Conservation (phyloP, 2,797 vertebrate species). For the Chloroceryle inda region DNA sequence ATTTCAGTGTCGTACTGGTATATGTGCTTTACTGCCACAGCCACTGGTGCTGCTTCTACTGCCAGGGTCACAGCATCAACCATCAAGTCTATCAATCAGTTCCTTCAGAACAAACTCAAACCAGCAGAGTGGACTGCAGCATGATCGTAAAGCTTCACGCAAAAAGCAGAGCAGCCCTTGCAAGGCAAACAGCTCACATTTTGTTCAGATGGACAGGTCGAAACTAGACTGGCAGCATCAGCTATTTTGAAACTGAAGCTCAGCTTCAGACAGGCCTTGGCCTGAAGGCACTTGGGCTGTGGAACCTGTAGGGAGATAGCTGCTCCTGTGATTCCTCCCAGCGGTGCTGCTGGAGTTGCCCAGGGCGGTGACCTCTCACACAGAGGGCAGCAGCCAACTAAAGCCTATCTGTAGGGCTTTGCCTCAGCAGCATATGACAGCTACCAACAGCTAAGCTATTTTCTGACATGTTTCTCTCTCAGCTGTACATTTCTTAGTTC, state of each 20-base stretch:
- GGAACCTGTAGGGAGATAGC: neutral
- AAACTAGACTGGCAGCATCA: neutral
- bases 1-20: neutral
- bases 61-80: neutral
- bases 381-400: neutral
- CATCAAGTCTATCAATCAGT: neutral
- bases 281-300: neutral
- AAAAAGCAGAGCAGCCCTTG: neutral
- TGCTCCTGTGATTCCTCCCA: neutral
- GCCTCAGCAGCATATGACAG: neutral
- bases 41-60: neutral
- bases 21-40: neutral
- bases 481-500: neutral
- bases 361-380: neutral
- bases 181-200: neutral
- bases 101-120: neutral
- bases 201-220: neutral
- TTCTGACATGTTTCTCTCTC: slow-evolving; percentile 16
- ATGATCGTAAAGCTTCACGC: neutral
- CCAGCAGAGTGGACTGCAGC: neutral
- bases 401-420: slow-evolving; percentile 24
- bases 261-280: neutral
- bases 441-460: neutral
- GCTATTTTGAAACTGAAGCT: neutral
- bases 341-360: neutral